These are phyloP conservation scores for Rhizoglyphus robini DNA, from an alignment of 1,140 invertebrate genomes.

Conservation along the genomic window DNA sequence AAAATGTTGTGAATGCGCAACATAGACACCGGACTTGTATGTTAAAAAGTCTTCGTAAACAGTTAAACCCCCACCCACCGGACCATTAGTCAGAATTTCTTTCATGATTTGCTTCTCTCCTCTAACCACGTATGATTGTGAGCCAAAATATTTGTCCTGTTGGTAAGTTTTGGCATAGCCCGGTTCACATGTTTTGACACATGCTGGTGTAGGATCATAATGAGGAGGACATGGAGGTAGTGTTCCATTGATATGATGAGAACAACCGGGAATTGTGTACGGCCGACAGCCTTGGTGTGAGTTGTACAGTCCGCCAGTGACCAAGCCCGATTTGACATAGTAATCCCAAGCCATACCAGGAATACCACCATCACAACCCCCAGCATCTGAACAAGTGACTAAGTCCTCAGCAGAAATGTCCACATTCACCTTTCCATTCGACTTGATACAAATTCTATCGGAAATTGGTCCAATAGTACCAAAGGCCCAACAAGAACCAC, in stretches of 20 bases:
- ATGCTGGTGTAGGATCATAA: constrained; percentile 36
- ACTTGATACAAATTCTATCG: constrained; percentile 72
- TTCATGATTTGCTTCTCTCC: constrained; percentile 55
- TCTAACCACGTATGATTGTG: constrained; percentile 45
- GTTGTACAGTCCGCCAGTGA: constrained; percentile 66
- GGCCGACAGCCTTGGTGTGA: constrained; percentile 43
- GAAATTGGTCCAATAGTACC: constrained; percentile 85
- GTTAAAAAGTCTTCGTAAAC: constrained; percentile 37
- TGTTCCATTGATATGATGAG: constrained; percentile 30
- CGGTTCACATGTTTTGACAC: constrained; percentile 34
- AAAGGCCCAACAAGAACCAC: constrained; percentile 53
- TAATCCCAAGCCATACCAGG: constrained; percentile 63
- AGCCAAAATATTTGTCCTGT: constrained; percentile 53
- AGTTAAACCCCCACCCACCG: constrained; percentile 73
- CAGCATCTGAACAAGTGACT: constrained; percentile 64
- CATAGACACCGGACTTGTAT: constrained; percentile 59
- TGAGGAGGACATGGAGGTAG: constrained; percentile 29
- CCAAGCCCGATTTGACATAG: constrained; percentile 60
- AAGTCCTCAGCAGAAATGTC: constrained; percentile 75
- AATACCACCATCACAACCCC: constrained; percentile 61
- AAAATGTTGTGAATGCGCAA: constrained; percentile 52
- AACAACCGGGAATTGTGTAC: constrained; percentile 31
- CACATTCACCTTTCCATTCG: constrained; percentile 46
- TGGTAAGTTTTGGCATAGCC: constrained; percentile 35
- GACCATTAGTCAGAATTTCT: constrained; percentile 75